phyloP scores from a whole-genome alignment of 2,888 invertebrate species.

The Drosophila antonietae region DNA sequence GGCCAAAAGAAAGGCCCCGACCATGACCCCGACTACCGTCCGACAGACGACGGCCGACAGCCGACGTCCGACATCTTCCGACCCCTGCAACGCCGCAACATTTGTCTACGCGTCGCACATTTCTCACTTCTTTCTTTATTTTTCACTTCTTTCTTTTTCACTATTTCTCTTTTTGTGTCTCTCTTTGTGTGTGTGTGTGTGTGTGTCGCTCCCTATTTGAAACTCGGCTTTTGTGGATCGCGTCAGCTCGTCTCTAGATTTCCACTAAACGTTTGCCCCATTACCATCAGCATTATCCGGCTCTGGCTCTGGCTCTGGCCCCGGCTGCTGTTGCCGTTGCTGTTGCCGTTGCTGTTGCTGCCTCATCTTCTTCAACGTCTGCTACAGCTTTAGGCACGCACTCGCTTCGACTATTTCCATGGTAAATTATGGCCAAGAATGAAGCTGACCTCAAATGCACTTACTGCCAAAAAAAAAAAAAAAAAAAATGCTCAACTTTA shows the following conservation, averaged over 20 bases:
- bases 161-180: conserved; percentile 6
- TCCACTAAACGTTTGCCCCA: conserved; percentile 51
- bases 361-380: conserved; percentile 2
- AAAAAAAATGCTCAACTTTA: conserved; percentile 25
- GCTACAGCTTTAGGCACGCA: conserved; percentile 51
- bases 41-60: not conserved
- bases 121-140: conserved; percentile 43
- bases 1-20: conserved; percentile 58
- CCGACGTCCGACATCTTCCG: conserved; percentile 9
- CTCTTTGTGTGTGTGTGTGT: not conserved
- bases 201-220: conserved; percentile 3
- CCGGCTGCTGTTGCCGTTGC: too few species aligned
- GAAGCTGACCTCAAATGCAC: conserved; percentile 65
- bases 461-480: conserved; percentile 32
- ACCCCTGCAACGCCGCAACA: conserved; percentile 13
- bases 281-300: conserved; percentile 44
- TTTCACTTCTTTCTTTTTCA: not conserved
- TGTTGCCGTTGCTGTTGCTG: not conserved
- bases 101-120: conserved; percentile 43
- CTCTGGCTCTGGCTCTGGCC: not conserved
- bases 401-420: conserved; percentile 52
- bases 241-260: conserved; percentile 37
- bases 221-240: conserved; percentile 6
- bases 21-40: conserved; percentile 39
- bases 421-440: conserved; percentile 63